A percentile compares a stretch with the other conserved stretches of the same genome.
Evolutionary conservation across 2,888 invertebrate species (phyloP).

Genomic region (Bellardia bayeri): DNA sequence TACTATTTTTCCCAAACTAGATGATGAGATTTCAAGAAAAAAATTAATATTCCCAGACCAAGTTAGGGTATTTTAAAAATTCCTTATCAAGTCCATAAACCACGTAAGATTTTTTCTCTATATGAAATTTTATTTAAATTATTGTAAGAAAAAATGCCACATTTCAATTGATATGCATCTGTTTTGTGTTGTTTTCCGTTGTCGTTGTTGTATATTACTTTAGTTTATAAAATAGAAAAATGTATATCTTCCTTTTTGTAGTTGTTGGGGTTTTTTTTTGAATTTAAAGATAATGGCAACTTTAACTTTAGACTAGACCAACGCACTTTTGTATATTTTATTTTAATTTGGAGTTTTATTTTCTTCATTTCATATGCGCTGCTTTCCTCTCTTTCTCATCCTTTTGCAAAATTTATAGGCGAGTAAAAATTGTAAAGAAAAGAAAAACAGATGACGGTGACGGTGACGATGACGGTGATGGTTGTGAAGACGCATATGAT

Average conservation of each 20-base stretch:
- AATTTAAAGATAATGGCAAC: slow-evolving; percentile 64
- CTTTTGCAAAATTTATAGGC: neutral
- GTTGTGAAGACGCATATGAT: slow-evolving; percentile 29
- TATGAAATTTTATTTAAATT: slow-evolving; percentile 63
- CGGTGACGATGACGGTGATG: slow-evolving; percentile 1
- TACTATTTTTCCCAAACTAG: too few species aligned
- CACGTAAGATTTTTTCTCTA: slow-evolving; percentile 32
- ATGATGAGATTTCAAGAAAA: too few species aligned
- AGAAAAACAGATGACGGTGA: neutral
- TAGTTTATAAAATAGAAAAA: slow-evolving; percentile 44
- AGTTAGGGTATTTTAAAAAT: slow-evolving; percentile 30
- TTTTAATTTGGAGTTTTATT: slow-evolving; percentile 29
- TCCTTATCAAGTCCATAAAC: neutral
- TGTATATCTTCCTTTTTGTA: slow-evolving; percentile 47
- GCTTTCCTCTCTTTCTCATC: neutral
- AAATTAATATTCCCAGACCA: neutral
- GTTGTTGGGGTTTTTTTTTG: slow-evolving; percentile 25
- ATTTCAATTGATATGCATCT: slow-evolving; percentile 71
- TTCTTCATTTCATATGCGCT: too few species aligned
- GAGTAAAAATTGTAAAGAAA: neutral
- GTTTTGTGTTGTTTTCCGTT: slow-evolving; percentile 29
- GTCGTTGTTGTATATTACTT: neutral
- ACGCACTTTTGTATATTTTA: slow-evolving; percentile 59
- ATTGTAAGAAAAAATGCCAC: slow-evolving; percentile 66
- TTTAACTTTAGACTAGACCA: slow-evolving; percentile 62